Conservation (phyloP, 1,140 invertebrate species). For the Andrena cerasifolii region DNA sequence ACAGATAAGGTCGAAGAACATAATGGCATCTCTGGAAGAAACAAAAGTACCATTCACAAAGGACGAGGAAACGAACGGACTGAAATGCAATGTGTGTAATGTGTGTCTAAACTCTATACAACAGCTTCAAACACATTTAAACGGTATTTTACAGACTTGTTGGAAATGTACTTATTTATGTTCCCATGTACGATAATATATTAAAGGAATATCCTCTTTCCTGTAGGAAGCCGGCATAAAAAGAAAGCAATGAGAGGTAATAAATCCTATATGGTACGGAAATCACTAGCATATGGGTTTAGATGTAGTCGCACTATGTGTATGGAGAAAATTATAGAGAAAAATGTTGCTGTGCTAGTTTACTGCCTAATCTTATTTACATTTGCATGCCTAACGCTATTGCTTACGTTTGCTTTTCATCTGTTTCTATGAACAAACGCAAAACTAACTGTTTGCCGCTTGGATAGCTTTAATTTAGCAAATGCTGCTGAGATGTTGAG, state of each 20-base stretch:
- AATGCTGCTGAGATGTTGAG: constrained; percentile 30
- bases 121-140: constrained; percentile 82
- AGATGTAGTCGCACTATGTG: constrained; percentile 68
- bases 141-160: constrained; percentile 73
- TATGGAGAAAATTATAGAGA: constrained; percentile 71
- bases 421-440: constrained; percentile 62
- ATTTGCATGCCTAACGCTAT: constrained; percentile 72
- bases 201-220: constrained; percentile 32
- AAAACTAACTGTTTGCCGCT: constrained; percentile 23
- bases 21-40: constrained; percentile 79
- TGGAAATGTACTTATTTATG: not conserved
- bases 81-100: constrained; percentile 82
- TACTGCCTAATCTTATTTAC: constrained; percentile 72
- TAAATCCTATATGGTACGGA: constrained; percentile 70
- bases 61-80: constrained; percentile 79
- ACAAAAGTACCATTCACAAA: constrained; percentile 79
- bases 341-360: constrained; percentile 70
- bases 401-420: constrained; percentile 74
- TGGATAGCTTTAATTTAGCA: constrained; percentile 42
- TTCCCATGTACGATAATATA: not conserved
- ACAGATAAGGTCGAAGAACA: constrained; percentile 79
- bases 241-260: constrained; percentile 81
- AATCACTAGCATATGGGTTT: constrained; percentile 66
- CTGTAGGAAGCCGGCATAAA: constrained; percentile 80
- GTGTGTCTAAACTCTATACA: constrained; percentile 82